Percentiles rank a stretch among this genome's conserved stretches.
These are phyloP conservation scores for Drosophila sulfurigaster DNA, from an alignment of 1,140 invertebrate genomes.

Conservation along the genomic window DNA sequence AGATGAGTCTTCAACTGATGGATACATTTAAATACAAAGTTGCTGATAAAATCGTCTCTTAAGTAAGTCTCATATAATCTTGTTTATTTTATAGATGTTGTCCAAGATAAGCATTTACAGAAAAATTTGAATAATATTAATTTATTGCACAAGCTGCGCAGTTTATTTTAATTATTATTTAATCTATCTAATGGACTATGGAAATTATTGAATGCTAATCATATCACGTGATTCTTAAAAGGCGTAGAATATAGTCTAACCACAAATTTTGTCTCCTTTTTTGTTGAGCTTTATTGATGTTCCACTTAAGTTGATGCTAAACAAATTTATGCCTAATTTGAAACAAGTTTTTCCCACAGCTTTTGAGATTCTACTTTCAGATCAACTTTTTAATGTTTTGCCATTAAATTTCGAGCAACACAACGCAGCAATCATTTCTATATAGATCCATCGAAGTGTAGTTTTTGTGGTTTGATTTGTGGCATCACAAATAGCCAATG, in stretches of 20 bases:
- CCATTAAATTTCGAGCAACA: slow-evolving; percentile 11
- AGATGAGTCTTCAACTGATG: not conserved
- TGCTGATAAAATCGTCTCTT: not conserved
- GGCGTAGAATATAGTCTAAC: slow-evolving; percentile 9
- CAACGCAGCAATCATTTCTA: slow-evolving; percentile 4
- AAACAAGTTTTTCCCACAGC: slow-evolving; percentile 37
- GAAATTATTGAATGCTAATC: not conserved
- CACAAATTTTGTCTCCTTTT: not conserved
- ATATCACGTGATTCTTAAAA: not conserved
- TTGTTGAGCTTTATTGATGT: slow-evolving; percentile 28
- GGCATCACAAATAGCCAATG: slow-evolving; percentile 14
- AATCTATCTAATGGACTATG: not conserved
- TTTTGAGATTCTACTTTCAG: slow-evolving; percentile 43
- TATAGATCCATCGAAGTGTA: slow-evolving; percentile 16
- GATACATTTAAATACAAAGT: not conserved
- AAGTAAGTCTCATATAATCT: not conserved
- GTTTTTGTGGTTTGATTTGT: slow-evolving; percentile 1
- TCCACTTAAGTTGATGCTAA: slow-evolving; percentile 29
- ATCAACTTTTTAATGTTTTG: slow-evolving; percentile 43
- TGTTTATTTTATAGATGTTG: not conserved
- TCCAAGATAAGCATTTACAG: not conserved
- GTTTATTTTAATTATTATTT: not conserved
- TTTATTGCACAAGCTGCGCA: not conserved
- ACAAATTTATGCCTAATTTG: slow-evolving; percentile 35
- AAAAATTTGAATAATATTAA: not conserved